A percentile compares a stretch with the other conserved stretches of the same genome.
These are phyloP conservation scores for Nothocercus nigrocapillus DNA, from an alignment of 2,113 vertebrate species.

Conservation along the genomic window DNA sequence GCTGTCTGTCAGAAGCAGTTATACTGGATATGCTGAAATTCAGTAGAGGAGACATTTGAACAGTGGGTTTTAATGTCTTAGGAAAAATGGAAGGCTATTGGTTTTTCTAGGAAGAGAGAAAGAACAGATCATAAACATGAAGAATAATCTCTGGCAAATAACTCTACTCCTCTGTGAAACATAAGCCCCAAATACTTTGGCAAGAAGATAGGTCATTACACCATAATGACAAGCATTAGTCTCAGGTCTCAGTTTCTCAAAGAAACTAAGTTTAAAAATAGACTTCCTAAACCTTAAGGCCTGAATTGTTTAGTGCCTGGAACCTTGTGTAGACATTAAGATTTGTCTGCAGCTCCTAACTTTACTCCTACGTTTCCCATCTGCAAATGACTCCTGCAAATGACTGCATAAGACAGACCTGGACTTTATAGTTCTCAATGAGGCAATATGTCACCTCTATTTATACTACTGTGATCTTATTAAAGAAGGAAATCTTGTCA, in stretches of 20 bases:
- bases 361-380: slow-evolving; percentile 30
- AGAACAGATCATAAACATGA: slow-evolving; percentile 43
- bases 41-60: not conserved
- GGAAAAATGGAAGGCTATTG: not conserved
- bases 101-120: slow-evolving; percentile 10
- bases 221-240: slow-evolving; percentile 22
- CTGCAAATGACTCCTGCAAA: slow-evolving; percentile 12
- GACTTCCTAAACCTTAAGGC: slow-evolving; percentile 7
- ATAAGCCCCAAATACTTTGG: slow-evolving; percentile 41
- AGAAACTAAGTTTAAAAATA: slow-evolving; percentile 58
- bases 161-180: not conserved
- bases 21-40: not conserved
- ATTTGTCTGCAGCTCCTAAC: not conserved
- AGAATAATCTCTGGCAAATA: slow-evolving; percentile 39
- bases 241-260: not conserved
- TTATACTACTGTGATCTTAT: slow-evolving; percentile 34
- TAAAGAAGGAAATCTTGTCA: slow-evolving; percentile 50
- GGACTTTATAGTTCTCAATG: not conserved
- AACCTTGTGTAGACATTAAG: slow-evolving; percentile 16
- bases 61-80: not conserved
- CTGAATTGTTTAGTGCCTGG: not conserved
- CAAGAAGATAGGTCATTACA: slow-evolving; percentile 40
- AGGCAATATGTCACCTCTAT: slow-evolving; percentile 42
- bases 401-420: not conserved
- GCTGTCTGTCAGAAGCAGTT: not conserved